These are phyloP conservation scores for Amphipyra berbera DNA, from an alignment of 2,888 invertebrate species.

Conservation along the genomic window DNA sequence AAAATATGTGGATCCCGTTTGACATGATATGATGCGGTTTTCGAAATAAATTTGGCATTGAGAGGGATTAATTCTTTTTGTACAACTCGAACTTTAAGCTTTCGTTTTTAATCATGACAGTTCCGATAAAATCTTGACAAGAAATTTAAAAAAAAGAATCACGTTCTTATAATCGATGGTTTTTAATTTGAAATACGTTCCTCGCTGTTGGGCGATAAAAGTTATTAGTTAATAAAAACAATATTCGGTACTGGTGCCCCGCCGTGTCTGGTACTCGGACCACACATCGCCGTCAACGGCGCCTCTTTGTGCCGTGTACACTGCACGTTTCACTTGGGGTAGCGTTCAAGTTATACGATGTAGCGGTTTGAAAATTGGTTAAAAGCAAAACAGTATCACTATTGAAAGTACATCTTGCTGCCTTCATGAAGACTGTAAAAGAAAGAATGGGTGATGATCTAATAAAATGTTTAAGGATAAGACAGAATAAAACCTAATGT, in stretches of 20 bases:
- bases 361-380: constrained; percentile 45
- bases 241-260: constrained; percentile 67
- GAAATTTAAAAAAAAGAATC: constrained; percentile 11
- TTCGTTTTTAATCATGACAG: constrained; percentile 24
- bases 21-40: constrained; percentile 1
- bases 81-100: constrained; percentile 1
- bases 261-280: constrained; percentile 67
- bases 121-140: constrained; percentile 31
- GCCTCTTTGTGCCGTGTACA: constrained; percentile 58
- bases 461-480: too few relatives aligned
- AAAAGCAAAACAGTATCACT: neutral
- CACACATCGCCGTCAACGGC: constrained; percentile 70
- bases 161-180: constrained; percentile 32
- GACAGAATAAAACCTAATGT: too few relatives aligned
- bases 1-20: constrained; percentile 6
- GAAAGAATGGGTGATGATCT: too few relatives aligned
- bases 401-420: too few relatives aligned
- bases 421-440: too few relatives aligned
- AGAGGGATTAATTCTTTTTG: constrained; percentile 10
- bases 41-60: constrained; percentile 14
- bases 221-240: constrained; percentile 69
- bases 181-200: constrained; percentile 50
- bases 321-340: constrained; percentile 61
- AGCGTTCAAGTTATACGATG: constrained; percentile 30
- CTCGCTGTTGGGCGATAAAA: constrained; percentile 58